Evolutionary conservation across 2,888 invertebrate species (phyloP).

Genomic region (Atrina japonica): DNA sequence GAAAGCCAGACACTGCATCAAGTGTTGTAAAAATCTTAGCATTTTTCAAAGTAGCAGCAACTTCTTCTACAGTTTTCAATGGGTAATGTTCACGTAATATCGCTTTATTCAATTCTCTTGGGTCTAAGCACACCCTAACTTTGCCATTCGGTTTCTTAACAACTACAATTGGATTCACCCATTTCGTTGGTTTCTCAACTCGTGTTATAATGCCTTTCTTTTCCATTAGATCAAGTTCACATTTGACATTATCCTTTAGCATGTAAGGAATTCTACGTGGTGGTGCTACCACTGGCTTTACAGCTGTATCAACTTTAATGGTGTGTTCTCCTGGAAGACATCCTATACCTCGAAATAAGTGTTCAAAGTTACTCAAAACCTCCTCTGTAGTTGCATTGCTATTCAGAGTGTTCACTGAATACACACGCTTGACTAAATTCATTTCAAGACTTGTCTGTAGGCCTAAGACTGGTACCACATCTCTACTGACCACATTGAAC

Average conservation of each 20-base stretch:
- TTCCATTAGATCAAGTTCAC: slow-evolving; percentile 26
- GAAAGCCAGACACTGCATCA: slow-evolving; percentile 10
- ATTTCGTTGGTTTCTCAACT: slow-evolving; percentile 18
- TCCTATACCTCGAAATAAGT: slow-evolving; percentile 44
- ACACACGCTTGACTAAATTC: slow-evolving; percentile 34
- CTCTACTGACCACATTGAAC: slow-evolving; percentile 23
- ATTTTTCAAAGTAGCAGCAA: slow-evolving; percentile 10
- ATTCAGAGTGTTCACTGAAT: slow-evolving; percentile 21
- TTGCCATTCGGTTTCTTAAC: slow-evolving; percentile 24
- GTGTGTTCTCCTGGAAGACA: slow-evolving; percentile 43
- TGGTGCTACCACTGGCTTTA: slow-evolving; percentile 39
- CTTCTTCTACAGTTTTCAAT: slow-evolving; percentile 41
- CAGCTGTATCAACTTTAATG: slow-evolving; percentile 18
- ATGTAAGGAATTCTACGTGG: slow-evolving; percentile 39
- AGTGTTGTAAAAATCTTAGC: slow-evolving; percentile 25
- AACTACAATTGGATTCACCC: slow-evolving; percentile 24
- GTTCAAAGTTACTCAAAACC: slow-evolving; percentile 31
- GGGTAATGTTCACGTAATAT: slow-evolving; percentile 46
- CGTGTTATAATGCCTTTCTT: slow-evolving; percentile 8
- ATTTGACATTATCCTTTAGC: slow-evolving; percentile 27
- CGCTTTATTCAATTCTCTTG: slow-evolving; percentile 42
- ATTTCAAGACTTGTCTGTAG: slow-evolving; percentile 30
- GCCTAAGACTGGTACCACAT: slow-evolving; percentile 28
- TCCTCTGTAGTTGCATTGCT: slow-evolving; percentile 2
- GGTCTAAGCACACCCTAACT: slow-evolving; percentile 44